These are phyloP conservation scores for Zaprionus africanus DNA, from an alignment of 1,140 invertebrate species.

Conservation along the genomic window DNA sequence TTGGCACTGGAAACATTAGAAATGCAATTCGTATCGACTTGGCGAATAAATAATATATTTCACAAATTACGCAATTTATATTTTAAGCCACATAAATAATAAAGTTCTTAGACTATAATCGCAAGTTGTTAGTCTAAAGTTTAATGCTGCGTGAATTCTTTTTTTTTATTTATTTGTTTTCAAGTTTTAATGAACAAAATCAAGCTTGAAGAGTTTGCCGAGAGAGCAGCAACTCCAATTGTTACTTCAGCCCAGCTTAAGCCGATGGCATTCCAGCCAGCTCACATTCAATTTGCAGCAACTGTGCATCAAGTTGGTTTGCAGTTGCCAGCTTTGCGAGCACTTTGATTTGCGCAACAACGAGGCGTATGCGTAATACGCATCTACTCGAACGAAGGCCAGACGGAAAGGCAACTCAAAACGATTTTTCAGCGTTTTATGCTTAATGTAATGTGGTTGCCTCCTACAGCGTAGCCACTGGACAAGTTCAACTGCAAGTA, in stretches of 20 bases:
- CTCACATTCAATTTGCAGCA: neutral
- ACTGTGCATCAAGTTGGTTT: neutral
- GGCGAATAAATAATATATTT: conserved; percentile 17
- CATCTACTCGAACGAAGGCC: conserved; percentile 52
- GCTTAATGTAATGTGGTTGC: conserved; percentile 58
- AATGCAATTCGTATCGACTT: conserved; percentile 29
- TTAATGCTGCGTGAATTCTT: neutral
- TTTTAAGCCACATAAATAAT: neutral
- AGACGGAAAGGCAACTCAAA: conserved; percentile 7
- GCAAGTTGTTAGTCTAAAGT: too few relatives aligned
- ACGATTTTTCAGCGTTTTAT: conserved; percentile 42
- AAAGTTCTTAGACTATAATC: neutral
- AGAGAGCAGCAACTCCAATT: neutral
- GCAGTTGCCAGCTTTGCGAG: neutral
- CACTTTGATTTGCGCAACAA: conserved; percentile 15
- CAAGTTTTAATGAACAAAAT: neutral
- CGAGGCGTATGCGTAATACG: conserved; percentile 56
- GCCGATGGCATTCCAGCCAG: neutral
- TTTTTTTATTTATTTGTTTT: neutral
- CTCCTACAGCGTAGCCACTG: neutral
- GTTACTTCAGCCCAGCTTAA: too few relatives aligned
- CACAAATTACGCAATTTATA: conserved; percentile 4
- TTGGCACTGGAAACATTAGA: conserved; percentile 13
- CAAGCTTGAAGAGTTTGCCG: neutral
- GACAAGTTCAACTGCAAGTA: neutral